Percentiles rank a stretch among this genome's conserved stretches.
Evolutionary conservation across 2,113 vertebrate species (phyloP).

Genomic region (Grammomys surdaster): DNA sequence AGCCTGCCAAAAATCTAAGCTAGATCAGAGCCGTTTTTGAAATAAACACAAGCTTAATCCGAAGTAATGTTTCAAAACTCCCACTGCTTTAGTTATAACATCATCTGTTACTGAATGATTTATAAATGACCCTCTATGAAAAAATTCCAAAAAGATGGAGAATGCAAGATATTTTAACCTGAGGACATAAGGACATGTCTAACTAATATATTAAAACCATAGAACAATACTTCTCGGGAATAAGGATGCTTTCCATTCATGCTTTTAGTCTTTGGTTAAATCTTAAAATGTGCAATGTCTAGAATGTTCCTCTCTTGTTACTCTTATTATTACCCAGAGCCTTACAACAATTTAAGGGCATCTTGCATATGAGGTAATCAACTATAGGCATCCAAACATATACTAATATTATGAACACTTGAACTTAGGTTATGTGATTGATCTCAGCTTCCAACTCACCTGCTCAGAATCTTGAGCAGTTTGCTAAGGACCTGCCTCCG

Average conservation of each 20-base stretch:
- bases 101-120: conserved; percentile 91
- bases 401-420: too few species aligned
- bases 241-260: neutral
- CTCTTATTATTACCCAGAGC: neutral
- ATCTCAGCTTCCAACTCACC: neutral
- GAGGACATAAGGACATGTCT: conserved; percentile 78
- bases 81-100: conserved; percentile 91
- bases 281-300: neutral
- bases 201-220: conserved; percentile 63
- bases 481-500: neutral
- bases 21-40: conserved; percentile 91
- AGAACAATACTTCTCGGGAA: conserved; percentile 52
- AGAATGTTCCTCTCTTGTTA: neutral
- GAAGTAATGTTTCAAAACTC: conserved; percentile 91
- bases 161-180: conserved; percentile 83
- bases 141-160: conserved; percentile 78
- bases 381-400: neutral
- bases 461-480: neutral
- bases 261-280: neutral
- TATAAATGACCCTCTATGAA: conserved; percentile 86
- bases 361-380: neutral
- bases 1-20: conserved; percentile 89
- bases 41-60: conserved; percentile 90
- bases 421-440: neutral
- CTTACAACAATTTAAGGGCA: neutral